A percentile compares a stretch with the other conserved stretches of the same genome.
Evolutionary conservation across 2,113 vertebrate genomes (phyloP).

Genomic region (Sturnus vulgaris): DNA sequence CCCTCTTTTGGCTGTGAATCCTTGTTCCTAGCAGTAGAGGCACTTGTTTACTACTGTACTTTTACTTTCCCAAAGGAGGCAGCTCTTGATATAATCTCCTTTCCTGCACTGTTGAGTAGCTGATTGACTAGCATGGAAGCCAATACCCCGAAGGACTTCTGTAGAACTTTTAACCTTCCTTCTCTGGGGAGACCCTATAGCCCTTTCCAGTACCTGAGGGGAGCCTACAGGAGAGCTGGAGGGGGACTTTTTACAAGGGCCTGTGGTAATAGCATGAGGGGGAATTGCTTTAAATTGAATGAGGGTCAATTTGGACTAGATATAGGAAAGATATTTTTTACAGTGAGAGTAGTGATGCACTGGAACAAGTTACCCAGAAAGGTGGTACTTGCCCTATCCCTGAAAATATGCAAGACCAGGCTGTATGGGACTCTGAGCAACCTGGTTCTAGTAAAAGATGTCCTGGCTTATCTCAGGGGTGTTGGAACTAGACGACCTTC

Average conservation of each 20-base stretch:
- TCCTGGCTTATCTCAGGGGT: background rate
- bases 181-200: background rate
- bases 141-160: background rate
- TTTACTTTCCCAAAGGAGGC: background rate
- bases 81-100: background rate
- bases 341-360: too few relatives aligned
- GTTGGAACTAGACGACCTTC: background rate
- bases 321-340: background rate
- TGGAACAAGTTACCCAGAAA: background rate
- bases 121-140: background rate
- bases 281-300: background rate
- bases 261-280: background rate
- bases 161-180: background rate
- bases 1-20: background rate
- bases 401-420: background rate
- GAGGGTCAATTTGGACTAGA: background rate
- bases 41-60: background rate
- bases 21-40: background rate
- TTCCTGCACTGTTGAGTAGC: background rate
- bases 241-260: background rate
- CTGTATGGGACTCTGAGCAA: background rate
- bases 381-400: background rate
- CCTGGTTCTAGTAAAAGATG: background rate
- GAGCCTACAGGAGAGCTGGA: background rate
- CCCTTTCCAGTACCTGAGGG: background rate